These are phyloP conservation scores for Chanos chanos DNA, from an alignment of 2,797 vertebrate genomes.

Conservation along the genomic window DNA sequence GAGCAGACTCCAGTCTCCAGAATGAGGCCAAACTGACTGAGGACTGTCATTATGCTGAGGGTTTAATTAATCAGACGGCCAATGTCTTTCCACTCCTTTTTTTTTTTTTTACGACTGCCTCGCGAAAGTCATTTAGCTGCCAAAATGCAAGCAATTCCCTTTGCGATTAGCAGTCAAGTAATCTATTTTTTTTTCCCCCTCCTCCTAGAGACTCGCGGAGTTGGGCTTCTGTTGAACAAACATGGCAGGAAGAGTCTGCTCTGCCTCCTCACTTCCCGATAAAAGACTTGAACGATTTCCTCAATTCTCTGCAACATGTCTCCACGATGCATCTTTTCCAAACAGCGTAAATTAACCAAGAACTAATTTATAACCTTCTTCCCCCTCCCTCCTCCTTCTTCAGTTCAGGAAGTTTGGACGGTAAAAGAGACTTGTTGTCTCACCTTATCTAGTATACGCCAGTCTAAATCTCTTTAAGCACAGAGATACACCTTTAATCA, in stretches of 20 bases:
- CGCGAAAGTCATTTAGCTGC: constrained; percentile 35
- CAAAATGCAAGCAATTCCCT: constrained; percentile 49
- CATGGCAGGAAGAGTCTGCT: constrained; percentile 4
- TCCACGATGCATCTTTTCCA: not conserved
- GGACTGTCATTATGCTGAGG: constrained; percentile 34
- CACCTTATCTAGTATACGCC: no score
- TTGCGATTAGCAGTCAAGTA: constrained; percentile 43
- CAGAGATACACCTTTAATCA: no score
- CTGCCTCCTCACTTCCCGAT: not conserved
- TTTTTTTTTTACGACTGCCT: constrained; percentile 24
- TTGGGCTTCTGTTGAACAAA: constrained; percentile 23
- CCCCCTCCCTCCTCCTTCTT: no score
- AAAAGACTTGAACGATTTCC: not conserved
- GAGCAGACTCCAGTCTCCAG: constrained; percentile 9
- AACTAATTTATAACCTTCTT: no score
- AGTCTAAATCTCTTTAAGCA: no score
- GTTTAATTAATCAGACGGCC: constrained; percentile 38
- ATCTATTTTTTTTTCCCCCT: no score
- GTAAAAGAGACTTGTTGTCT: no score
- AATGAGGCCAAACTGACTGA: constrained; percentile 39
- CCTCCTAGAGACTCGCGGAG: constrained; percentile 15
- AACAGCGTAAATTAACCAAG: no score
- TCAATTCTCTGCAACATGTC: no score
- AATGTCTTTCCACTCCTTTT: constrained; percentile 6
- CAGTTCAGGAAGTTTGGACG: no score